Evolutionary conservation across 2,888 invertebrate genomes (phyloP).

Genomic region (Prenolepis imparis): DNA sequence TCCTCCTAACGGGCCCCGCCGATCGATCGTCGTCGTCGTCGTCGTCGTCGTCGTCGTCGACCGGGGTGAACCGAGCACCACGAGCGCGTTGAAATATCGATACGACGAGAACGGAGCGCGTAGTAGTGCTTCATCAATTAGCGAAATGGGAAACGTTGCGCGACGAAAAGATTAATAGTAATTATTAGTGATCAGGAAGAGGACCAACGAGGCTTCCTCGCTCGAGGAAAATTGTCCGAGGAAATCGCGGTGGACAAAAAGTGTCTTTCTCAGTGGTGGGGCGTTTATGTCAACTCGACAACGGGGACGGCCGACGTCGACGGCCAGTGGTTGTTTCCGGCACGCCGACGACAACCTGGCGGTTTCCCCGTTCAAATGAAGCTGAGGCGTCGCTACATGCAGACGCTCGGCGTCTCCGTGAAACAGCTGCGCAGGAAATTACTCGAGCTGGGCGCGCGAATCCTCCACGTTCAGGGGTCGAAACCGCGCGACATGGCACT

Average conservation of each 20-base stretch:
- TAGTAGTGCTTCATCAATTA: not conserved
- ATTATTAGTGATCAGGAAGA: not conserved
- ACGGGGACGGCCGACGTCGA: conserved; percentile 73
- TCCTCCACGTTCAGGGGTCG: conserved; percentile 84
- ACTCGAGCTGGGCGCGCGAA: conserved; percentile 83
- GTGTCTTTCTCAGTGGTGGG: conserved; percentile 35
- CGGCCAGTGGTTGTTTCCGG: conserved; percentile 80
- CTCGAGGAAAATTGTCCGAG: not conserved
- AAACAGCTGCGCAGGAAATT: conserved; percentile 85
- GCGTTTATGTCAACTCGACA: conserved; percentile 80
- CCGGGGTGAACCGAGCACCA: conserved; percentile 36
- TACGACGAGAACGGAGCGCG: not conserved
- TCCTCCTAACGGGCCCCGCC: conserved; percentile 59
- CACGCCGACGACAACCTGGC: conserved; percentile 83
- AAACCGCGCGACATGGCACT: conserved; percentile 85
- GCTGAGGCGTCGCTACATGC: conserved; percentile 85
- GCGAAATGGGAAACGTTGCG: not conserved
- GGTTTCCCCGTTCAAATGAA: conserved; percentile 84
- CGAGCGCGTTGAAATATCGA: not conserved
- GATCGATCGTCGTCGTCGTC: conserved; percentile 61
- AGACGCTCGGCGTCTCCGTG: conserved; percentile 86
- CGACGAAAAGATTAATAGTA: not conserved
- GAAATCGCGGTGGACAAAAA: conserved; percentile 12
- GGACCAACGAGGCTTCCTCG: not conserved
- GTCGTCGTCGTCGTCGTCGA: not conserved